Percentiles rank a stretch among this genome's conserved stretches.
Conservation (phyloP, 2,888 invertebrate species). For the Cheilosia vulpina region DNA sequence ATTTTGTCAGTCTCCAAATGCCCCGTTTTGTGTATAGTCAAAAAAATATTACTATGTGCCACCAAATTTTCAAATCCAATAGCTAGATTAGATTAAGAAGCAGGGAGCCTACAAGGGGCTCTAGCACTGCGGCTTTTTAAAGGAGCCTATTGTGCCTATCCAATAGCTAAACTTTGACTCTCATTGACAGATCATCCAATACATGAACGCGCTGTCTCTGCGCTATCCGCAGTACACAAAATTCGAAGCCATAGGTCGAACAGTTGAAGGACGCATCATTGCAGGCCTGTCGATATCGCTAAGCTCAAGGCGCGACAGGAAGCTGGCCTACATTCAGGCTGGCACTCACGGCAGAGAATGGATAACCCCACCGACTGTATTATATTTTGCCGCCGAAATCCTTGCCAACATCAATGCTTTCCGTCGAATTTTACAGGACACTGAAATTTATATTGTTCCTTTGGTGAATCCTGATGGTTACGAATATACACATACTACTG, state of each 20-base stretch:
- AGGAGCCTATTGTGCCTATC: no score
- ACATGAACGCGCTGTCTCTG: constrained; percentile 80
- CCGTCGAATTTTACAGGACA: constrained; percentile 79
- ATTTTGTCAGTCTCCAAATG: no score
- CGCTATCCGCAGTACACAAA: constrained; percentile 79
- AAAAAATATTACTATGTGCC: no score
- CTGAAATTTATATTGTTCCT: constrained; percentile 81
- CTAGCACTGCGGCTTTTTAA: no score
- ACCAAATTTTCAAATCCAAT: no score
- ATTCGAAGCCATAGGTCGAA: constrained; percentile 80
- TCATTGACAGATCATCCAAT: constrained; percentile 79
- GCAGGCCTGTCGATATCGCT: constrained; percentile 81
- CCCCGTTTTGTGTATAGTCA: no score
- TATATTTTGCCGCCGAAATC: constrained; percentile 87
- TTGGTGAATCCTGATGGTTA: constrained; percentile 83
- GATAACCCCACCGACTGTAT: constrained; percentile 87
- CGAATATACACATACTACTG: constrained; percentile 81
- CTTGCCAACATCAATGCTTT: constrained; percentile 84
- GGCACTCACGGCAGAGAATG: constrained; percentile 86
- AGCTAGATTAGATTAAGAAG: no score
- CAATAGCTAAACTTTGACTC: background rate
- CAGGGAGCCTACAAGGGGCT: no score
- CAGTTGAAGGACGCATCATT: constrained; percentile 81
- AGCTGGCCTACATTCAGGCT: constrained; percentile 82
- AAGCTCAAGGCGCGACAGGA: constrained; percentile 78